Evolutionary conservation across 2,888 invertebrate genomes (phyloP).

Genomic region (Uloborus plumipes): DNA sequence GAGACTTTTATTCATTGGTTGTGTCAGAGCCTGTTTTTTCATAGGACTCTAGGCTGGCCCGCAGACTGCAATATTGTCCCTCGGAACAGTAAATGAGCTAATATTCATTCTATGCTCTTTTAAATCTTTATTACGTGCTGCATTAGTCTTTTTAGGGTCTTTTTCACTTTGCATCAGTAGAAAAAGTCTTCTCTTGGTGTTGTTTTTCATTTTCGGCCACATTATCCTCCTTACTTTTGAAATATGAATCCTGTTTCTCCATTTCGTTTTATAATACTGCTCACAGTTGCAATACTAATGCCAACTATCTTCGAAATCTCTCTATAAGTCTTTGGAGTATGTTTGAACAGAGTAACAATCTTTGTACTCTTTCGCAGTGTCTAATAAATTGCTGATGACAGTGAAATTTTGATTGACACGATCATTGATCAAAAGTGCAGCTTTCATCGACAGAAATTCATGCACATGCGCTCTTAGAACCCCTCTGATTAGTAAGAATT

Average conservation of each 20-base stretch:
- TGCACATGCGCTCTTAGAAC: slow-evolving; percentile 13
- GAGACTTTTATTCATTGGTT: slow-evolving; percentile 7
- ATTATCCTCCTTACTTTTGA: not conserved
- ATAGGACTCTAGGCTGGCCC: not conserved
- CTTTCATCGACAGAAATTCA: not conserved
- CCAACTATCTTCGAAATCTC: slow-evolving; percentile 15
- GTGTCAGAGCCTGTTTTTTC: slow-evolving; percentile 3
- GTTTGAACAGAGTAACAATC: slow-evolving; percentile 7
- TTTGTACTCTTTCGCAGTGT: not conserved
- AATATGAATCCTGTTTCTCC: slow-evolving; percentile 3
- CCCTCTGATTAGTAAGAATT: slow-evolving; percentile 10
- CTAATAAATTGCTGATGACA: not conserved
- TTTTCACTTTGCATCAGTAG: slow-evolving; percentile 7
- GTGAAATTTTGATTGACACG: too few species aligned
- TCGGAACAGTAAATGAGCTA: not conserved
- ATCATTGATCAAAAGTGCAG: not conserved
- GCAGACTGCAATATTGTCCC: not conserved
- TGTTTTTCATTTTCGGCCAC: slow-evolving; percentile 9
- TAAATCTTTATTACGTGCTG: not conserved
- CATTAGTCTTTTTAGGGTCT: slow-evolving; percentile 4
- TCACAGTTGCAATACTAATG: slow-evolving; percentile 24
- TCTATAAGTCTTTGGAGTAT: slow-evolving; percentile 1
- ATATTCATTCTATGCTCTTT: too few species aligned
- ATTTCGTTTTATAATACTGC: slow-evolving; percentile 8
- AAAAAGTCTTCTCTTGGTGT: slow-evolving; percentile 8